Percentiles rank a stretch among this genome's conserved stretches.
Evolutionary conservation across 1,140 invertebrate genomes (phyloP).

Genomic region (Drosophila chauvacae): DNA sequence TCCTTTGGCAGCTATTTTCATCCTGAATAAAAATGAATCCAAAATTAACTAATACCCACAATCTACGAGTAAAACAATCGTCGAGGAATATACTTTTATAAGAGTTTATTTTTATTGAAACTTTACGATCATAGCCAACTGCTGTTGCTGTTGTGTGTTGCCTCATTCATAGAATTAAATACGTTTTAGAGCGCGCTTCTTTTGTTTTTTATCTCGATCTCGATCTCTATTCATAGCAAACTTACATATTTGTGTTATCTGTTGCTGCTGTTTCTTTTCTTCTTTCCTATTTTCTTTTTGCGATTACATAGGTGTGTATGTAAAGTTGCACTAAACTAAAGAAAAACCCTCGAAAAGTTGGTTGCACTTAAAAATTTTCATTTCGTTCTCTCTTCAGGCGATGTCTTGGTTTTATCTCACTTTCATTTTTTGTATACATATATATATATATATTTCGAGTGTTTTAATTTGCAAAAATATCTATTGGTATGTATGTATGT

Average conservation of each 20-base stretch:
- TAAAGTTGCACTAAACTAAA: constrained; percentile 57
- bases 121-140: constrained; percentile 74
- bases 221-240: constrained; percentile 64
- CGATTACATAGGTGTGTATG: constrained; percentile 49
- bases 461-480: constrained; percentile 83
- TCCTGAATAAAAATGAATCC: background rate
- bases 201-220: constrained; percentile 8
- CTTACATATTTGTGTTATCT: constrained; percentile 61
- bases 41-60: background rate
- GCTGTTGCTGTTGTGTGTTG: constrained; percentile 49
- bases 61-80: background rate
- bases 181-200: constrained; percentile 51
- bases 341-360: constrained; percentile 55
- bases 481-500: constrained; percentile 57
- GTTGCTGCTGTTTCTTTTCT: background rate
- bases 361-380: constrained; percentile 70
- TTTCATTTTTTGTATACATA: constrained; percentile 65
- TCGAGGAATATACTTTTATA: constrained; percentile 52
- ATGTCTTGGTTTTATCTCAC: constrained; percentile 54
- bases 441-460: constrained; percentile 65
- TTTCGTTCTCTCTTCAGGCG: constrained; percentile 49
- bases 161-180: constrained; percentile 53
- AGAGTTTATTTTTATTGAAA: constrained; percentile 80
- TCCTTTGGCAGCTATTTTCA: background rate
- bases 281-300: constrained; percentile 2